These are phyloP conservation scores for Pogonomyrmex barbatus DNA, from an alignment of 1,140 invertebrate genomes.

Conservation along the genomic window DNA sequence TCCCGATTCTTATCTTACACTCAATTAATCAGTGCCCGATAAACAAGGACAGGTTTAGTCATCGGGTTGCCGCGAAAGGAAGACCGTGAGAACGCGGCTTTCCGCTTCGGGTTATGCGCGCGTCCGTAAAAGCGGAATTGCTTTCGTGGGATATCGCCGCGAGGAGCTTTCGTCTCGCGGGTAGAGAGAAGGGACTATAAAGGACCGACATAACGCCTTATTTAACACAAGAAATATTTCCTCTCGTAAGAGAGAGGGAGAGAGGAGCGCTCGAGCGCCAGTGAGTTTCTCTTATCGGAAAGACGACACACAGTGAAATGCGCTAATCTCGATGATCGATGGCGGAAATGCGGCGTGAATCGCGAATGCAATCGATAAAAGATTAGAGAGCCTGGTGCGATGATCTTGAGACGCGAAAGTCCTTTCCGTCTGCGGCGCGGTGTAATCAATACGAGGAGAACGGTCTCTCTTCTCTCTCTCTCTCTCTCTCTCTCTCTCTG, in stretches of 20 bases:
- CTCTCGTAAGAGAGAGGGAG: background rate
- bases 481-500: background rate
- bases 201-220: constrained; percentile 28
- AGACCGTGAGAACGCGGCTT: constrained; percentile 69
- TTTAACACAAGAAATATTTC: constrained; percentile 37
- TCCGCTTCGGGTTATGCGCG: constrained; percentile 47
- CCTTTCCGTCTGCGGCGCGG: background rate
- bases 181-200: constrained; percentile 23
- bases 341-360: background rate
- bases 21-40: constrained; percentile 21
- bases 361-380: constrained; percentile 2
- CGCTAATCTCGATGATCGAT: constrained; percentile 32
- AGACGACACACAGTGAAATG: background rate
- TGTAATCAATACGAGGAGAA: constrained; percentile 49
- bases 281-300: constrained; percentile 9
- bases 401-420: constrained; percentile 38
- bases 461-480: background rate
- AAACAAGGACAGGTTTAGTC: constrained; percentile 5
- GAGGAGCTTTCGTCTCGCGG: constrained; percentile 62
- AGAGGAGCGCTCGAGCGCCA: background rate
- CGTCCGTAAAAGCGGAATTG: constrained; percentile 59
- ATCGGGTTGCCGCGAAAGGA: constrained; percentile 10
- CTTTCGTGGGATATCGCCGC: constrained; percentile 69
- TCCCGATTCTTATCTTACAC: background rate
- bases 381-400: constrained; percentile 4